These are phyloP conservation scores for Polia nebulosa DNA, from an alignment of 2,888 invertebrate species.

Conservation along the genomic window DNA sequence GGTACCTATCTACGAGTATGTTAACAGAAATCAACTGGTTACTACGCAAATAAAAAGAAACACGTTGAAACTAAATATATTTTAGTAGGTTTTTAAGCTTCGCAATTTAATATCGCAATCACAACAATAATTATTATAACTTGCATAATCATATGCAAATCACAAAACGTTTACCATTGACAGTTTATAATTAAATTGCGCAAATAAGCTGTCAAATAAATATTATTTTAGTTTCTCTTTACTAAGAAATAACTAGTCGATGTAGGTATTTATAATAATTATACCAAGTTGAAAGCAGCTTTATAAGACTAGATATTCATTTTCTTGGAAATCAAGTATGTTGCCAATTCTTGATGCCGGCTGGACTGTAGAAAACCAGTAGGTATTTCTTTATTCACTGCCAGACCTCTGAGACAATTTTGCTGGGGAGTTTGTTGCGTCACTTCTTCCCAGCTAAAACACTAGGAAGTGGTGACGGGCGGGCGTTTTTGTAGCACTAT, in stretches of 20 bases:
- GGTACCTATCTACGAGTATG: no score
- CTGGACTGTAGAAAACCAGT: no score
- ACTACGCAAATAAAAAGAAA: not conserved
- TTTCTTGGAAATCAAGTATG: conserved; percentile 30
- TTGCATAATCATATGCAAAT: conserved; percentile 10
- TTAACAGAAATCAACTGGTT: no score
- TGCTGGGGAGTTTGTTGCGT: no score
- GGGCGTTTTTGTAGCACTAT: no score
- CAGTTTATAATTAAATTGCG: conserved; percentile 19
- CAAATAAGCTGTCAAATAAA: conserved; percentile 29
- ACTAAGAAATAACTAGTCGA: conserved; percentile 17
- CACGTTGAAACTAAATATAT: not conserved
- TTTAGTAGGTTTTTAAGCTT: not conserved
- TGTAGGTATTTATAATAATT: conserved; percentile 36
- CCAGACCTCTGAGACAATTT: no score
- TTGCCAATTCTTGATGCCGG: not conserved
- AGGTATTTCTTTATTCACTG: no score
- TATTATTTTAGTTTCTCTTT: conserved; percentile 33
- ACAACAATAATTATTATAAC: not conserved
- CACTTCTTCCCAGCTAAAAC: no score
- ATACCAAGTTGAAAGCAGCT: conserved; percentile 11
- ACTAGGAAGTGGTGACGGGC: no score
- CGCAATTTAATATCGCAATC: conserved; percentile 15
- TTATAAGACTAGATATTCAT: not conserved
- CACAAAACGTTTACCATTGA: conserved; percentile 20